These are phyloP conservation scores for Oedothorax gibbosus DNA, from an alignment of 1,140 invertebrate species.

Conservation along the genomic window DNA sequence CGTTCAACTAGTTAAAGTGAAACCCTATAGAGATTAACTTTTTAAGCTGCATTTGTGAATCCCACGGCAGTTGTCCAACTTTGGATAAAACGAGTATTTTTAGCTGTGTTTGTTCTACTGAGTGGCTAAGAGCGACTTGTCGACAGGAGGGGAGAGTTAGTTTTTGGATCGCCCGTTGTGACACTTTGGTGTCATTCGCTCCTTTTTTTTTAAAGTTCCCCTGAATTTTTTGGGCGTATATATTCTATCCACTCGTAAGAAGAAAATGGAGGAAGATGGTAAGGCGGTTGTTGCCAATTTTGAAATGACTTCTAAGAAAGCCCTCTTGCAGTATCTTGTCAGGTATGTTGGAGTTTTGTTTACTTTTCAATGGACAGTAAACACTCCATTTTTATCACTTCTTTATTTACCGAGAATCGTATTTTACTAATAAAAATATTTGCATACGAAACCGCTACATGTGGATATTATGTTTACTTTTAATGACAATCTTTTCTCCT, in stretches of 20 bases:
- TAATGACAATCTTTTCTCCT: no score
- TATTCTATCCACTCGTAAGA: not conserved
- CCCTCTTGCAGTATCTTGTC: conserved; percentile 42
- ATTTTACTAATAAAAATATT: no score
- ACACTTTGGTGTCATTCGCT: conserved; percentile 22
- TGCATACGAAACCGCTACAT: no score
- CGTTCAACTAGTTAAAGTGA: conserved; percentile 37
- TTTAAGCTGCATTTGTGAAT: conserved; percentile 22
- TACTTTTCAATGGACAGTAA: no score
- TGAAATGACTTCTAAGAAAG: conserved; percentile 50
- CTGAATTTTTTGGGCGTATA: not conserved
- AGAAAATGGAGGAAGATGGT: conserved; percentile 18
- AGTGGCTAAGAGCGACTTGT: conserved; percentile 1
- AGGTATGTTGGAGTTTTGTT: conserved; percentile 14
- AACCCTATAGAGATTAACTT: not conserved
- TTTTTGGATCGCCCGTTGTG: not conserved
- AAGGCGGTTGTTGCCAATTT: not conserved
- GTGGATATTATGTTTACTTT: no score
- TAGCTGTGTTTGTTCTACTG: not conserved
- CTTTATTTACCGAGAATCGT: no score
- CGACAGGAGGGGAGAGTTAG: not conserved
- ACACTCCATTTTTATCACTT: no score
- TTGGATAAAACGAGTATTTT: not conserved
- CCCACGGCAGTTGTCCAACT: conserved; percentile 17
- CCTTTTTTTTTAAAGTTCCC: not conserved